Evolutionary conservation across 2,113 vertebrate species (phyloP), one percentile per base, ranked within the genome.

Genomic region (Camelus bactrianus): DNA sequence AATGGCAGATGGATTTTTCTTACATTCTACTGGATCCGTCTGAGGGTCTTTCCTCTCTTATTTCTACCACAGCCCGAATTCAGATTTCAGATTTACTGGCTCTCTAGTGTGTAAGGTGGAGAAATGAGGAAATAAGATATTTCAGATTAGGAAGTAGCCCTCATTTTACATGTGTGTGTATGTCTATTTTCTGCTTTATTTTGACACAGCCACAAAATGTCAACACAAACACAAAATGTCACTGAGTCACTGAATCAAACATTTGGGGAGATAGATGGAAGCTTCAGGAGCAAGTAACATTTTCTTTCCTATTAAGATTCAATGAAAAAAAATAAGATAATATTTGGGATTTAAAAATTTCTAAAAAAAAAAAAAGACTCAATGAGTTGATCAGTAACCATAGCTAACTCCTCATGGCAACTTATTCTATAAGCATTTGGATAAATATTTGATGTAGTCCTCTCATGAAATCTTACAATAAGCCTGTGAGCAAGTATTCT

Each of bases 141-240:
- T 91, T 82, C 38, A 50, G 9, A 20, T 81, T 60, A 85, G 32
- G 62, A 72, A 72, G 8, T 13, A 70, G 50, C 4, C 14, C n/a
- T 42, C 58, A 35, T 35, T 73, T 70, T 60, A n/a, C 0, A 6
- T 72, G 2, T 6, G 7, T 14, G 35, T 38, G 24, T 67, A 22
- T 42, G 14, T 76, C 2, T 70, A 4, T 81, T 48, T 77, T 87
- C 6, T 84, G n/a, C 19, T 56, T 72, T 60, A 30, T 84, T 50
- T 93, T 67, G 30, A 70, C 2, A 46, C 32, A 69, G 10, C 5
- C 20, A 69, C 14, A 42, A 42, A 42, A 42, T 42, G 38, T 42
- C 38, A 42, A 42, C 38, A 42, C 38, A 70, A 92, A 81, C 9
- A 88, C 16, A 67, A 97, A 94, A 81, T 60, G 52, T 73, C n/a